Evolutionary conservation across 2,113 vertebrate species (phyloP).

Genomic region (Odobenus rosmarus): DNA sequence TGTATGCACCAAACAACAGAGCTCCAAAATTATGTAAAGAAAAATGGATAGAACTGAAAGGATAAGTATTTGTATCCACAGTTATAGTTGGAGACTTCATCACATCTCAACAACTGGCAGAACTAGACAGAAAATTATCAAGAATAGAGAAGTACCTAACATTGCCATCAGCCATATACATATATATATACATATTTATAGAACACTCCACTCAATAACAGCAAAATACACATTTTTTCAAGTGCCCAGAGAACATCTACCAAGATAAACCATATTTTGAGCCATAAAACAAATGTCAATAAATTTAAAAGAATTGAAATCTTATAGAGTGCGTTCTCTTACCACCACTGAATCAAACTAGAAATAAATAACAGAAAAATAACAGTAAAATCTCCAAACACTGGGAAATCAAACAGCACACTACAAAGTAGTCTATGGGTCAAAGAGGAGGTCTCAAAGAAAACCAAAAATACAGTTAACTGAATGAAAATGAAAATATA

Average conservation of each 20-base stretch:
- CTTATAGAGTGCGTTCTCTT: neutral
- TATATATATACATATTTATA: neutral
- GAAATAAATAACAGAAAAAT: neutral
- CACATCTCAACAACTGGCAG: neutral
- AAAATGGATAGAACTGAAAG: neutral
- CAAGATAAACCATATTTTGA: neutral
- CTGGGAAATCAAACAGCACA: neutral
- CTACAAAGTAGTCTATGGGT: neutral
- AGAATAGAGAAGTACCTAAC: neutral
- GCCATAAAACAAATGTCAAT: neutral
- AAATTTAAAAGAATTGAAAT: neutral
- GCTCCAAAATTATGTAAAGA: neutral
- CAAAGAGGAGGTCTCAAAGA: neutral
- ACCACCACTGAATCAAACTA: neutral
- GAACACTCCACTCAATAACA: neutral
- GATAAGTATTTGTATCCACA: neutral
- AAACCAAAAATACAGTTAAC: neutral
- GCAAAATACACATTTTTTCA: neutral
- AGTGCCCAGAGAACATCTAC: neutral
- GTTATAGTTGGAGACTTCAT: neutral
- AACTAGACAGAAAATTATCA: neutral
- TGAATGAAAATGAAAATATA: neutral
- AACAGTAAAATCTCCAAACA: neutral
- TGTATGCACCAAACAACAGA: neutral
- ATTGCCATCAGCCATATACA: neutral